Evolutionary conservation across 92 coral and sea anemone genomes (phyloP).

Genomic region (Umimayanthus kanabou): DNA sequence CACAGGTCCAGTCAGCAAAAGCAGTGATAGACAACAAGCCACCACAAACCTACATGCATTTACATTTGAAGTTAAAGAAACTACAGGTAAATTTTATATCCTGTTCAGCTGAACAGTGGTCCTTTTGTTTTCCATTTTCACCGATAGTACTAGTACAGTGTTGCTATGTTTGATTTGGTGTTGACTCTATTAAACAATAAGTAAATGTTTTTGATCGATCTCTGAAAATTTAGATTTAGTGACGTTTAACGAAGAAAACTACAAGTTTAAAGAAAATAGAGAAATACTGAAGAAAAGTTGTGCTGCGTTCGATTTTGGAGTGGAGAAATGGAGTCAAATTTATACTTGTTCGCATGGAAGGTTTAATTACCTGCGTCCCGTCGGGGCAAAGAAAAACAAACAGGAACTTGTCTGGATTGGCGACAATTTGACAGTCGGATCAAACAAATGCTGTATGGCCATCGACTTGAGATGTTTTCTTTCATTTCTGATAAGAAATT

Average conservation of each 20-base stretch:
- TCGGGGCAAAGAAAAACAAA: background rate
- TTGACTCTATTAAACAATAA: slow-evolving; percentile 21
- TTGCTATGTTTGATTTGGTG: slow-evolving; percentile 39
- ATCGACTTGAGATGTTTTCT: background rate
- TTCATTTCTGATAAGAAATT: background rate
- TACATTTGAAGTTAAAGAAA: slow-evolving; percentile 94
- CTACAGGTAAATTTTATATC: slow-evolving; percentile 75
- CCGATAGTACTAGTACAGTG: slow-evolving; percentile 2
- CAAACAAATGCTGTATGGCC: slow-evolving; percentile 5
- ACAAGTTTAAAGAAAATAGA: background rate
- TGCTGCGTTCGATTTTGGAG: background rate
- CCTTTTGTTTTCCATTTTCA: slow-evolving; percentile 26
- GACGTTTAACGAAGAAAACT: background rate
- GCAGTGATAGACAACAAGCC: slow-evolving; percentile 96
- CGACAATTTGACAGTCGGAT: background rate
- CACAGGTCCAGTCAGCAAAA: slow-evolving; percentile 87
- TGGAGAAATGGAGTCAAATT: background rate
- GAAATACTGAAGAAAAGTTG: background rate
- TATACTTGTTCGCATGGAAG: background rate
- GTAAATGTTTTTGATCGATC: slow-evolving; percentile 26
- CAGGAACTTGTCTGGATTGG: slow-evolving; percentile 13
- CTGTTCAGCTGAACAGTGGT: slow-evolving; percentile 1
- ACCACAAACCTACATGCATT: slow-evolving; percentile 96
- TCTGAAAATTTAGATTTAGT: background rate
- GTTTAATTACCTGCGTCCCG: background rate